Evolutionary conservation across 2,888 invertebrate species (phyloP).

Genomic region (Corbicula japonica): DNA sequence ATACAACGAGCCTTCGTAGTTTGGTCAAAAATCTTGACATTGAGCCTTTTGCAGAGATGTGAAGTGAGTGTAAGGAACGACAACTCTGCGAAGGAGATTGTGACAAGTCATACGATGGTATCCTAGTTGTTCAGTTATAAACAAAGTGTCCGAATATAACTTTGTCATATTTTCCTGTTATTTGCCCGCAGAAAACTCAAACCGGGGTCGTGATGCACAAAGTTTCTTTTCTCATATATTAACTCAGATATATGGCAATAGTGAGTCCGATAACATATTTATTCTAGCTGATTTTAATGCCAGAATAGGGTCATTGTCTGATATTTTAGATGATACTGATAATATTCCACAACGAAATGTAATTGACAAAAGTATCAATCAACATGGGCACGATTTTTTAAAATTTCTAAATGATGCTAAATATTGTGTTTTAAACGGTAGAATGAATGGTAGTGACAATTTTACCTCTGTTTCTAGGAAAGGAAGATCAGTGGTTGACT

Average conservation of each 20-base stretch:
- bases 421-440: slow-evolving; percentile 37
- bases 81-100: too few species aligned
- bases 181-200: slow-evolving; percentile 39
- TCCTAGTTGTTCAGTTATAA: slow-evolving; percentile 28
- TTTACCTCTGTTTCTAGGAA: slow-evolving; percentile 20
- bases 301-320: slow-evolving; percentile 30
- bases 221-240: slow-evolving; percentile 24
- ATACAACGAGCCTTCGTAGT: too few species aligned
- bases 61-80: too few species aligned
- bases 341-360: slow-evolving; percentile 13
- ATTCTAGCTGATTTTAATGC: slow-evolving; percentile 26
- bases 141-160: slow-evolving; percentile 7
- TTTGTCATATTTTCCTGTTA: slow-evolving; percentile 33
- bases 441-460: slow-evolving; percentile 17
- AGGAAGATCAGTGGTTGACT: slow-evolving; percentile 16
- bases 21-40: too few species aligned
- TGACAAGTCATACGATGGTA: slow-evolving; percentile 40
- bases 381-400: slow-evolving; percentile 32
- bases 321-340: slow-evolving; percentile 24
- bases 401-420: slow-evolving; percentile 37
- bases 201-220: slow-evolving; percentile 21
- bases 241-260: slow-evolving; percentile 14
- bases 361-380: slow-evolving; percentile 31
- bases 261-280: slow-evolving; percentile 22
- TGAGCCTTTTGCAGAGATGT: too few species aligned